Evolutionary conservation across 1,140 invertebrate genomes (phyloP), one percentile per base, ranked within the genome.

Genomic region (Heliconius melpomene): DNA sequence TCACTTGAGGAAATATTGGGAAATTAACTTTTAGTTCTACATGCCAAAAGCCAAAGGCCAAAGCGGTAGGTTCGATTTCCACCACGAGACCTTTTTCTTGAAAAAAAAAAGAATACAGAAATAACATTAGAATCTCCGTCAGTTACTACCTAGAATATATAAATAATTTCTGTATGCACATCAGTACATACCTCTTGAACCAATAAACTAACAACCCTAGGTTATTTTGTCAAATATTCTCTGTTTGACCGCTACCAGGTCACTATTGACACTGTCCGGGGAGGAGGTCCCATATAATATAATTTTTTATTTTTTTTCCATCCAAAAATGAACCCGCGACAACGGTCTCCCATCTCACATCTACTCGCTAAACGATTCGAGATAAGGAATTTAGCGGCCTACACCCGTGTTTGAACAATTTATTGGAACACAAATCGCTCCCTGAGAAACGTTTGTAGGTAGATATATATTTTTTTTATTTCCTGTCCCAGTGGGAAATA

Each of bases 381-480:
- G 88, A 90, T 88, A 86, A 81, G 86, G 87, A 89, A 88, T 89
- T 90, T 89, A 88, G 83, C 88, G 78, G 83, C 83, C 81, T 79
- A 72, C 81, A 83, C 79, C 84, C 83, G 80, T 89, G 84, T 90
- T 88, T 90, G 83, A 77, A 82, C 84, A 84, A 82, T 82, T 82
- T 88, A 89, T 89, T 90, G 87, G 82, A 85, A 84, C 84, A 86
- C 79, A 88, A 89, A 89, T 87, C 85, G 88, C 87, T 88, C 87
- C 87, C 88, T 88, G 88, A 86, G 86, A 89, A 89, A 52, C 50
- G 50, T 77, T 32, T 23, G n/a, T 26, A 66, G 13, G 54, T 60
- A 57, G 7, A 7, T 23, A 75, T 82, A 79, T 77, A 74, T 87
- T 88, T 90, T 86, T 88, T 86, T 77, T 74, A 83, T 82, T 87